phyloP scores from a whole-genome alignment of 2,797 vertebrate species.

The Lepilemur ruficaudatus region DNA sequence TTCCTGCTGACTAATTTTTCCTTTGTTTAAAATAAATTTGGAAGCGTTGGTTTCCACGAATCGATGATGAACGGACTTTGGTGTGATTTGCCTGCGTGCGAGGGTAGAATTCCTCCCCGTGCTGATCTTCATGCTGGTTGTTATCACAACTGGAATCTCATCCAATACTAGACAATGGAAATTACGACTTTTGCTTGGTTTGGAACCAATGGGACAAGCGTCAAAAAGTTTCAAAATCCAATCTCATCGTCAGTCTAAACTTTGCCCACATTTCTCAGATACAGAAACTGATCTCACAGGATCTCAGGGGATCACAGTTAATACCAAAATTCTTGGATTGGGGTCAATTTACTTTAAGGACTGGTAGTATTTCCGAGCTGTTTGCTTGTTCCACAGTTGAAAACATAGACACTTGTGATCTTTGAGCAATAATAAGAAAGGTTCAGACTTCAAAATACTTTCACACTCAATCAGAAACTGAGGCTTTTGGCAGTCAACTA shows the following conservation, averaged over 20 bases:
- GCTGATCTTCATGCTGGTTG: not conserved
- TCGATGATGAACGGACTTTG: not conserved
- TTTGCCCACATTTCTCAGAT: slow-evolving; percentile 21
- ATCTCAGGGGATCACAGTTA: not conserved
- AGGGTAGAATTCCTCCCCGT: not conserved
- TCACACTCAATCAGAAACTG: not conserved
- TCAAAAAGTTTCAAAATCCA: slow-evolving; percentile 47
- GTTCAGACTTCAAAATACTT: slow-evolving; percentile 44
- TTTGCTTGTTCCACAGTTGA: slow-evolving; percentile 6
- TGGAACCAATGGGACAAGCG: not conserved
- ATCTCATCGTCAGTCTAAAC: not conserved
- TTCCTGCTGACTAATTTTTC: not conserved
- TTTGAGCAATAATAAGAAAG: not conserved
- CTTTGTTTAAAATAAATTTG: not conserved
- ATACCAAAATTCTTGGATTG: not conserved
- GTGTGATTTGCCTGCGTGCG: not conserved
- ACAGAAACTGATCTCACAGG: not conserved
- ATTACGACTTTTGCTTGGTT: slow-evolving; percentile 10
- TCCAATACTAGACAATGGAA: slow-evolving; percentile 45
- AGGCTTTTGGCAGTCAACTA: not conserved
- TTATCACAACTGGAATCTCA: not conserved
- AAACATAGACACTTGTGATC: not conserved
- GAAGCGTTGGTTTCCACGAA: not conserved
- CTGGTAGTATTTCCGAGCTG: not conserved
- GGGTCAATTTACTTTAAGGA: not conserved